A percentile compares a stretch with the other conserved stretches of the same genome.
phyloP scores from a whole-genome alignment of 92 coral and sea anemone species.

The Ricordea florida region DNA sequence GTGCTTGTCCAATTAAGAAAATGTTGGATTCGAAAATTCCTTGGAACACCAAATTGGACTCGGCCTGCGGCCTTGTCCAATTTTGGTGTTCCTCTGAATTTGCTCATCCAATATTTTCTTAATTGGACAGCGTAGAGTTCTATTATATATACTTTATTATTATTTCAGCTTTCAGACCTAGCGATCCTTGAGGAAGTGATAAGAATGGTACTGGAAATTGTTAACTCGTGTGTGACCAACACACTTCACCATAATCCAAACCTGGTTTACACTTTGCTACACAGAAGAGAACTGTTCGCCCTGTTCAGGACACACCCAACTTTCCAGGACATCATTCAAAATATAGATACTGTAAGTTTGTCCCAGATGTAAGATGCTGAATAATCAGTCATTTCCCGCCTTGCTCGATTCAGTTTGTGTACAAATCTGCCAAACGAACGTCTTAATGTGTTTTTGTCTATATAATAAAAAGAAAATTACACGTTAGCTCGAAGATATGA shows the following conservation, averaged over 20 bases:
- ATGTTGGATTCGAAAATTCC: too few species aligned
- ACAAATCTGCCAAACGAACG: too few species aligned
- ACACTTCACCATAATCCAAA: constrained; percentile 98
- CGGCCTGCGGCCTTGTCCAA: too few species aligned
- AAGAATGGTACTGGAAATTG: constrained; percentile 96
- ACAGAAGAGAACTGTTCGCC: constrained; percentile 95
- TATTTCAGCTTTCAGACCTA: constrained; percentile 81
- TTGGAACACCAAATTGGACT: too few species aligned
- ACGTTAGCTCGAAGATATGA: too few species aligned
- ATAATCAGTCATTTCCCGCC: background rate
- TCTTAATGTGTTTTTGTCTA: too few species aligned
- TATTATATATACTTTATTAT: background rate
- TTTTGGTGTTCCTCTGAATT: too few species aligned
- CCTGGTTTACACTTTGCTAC: constrained; percentile 93
- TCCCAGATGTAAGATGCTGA: too few species aligned
- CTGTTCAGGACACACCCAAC: constrained; percentile 96
- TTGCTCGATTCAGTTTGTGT: too few species aligned
- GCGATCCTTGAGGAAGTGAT: constrained; percentile 97
- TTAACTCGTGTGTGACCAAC: constrained; percentile 98
- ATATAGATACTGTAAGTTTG: constrained; percentile 95
- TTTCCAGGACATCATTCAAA: constrained; percentile 96
- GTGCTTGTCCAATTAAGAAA: too few species aligned
- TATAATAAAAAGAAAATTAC: too few species aligned
- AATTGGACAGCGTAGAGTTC: background rate
- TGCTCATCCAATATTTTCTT: too few species aligned